phyloP scores from a whole-genome alignment of 2,797 vertebrate species.

The Australoheros facetus region DNA sequence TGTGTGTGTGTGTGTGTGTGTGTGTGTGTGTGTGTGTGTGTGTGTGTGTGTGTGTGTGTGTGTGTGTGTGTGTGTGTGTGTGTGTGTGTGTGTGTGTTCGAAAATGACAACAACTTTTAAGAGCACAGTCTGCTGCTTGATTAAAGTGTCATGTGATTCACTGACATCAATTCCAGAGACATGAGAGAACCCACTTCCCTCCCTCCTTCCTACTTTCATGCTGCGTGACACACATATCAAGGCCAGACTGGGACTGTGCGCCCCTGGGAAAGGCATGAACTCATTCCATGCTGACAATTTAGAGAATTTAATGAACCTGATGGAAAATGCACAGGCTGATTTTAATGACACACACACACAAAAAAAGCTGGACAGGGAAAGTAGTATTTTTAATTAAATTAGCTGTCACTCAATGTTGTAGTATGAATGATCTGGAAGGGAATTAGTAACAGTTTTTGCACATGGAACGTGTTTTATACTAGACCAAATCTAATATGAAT shows the following conservation, averaged over 20 bases:
- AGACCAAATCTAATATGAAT: no score
- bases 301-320: constrained; percentile 32
- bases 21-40: neutral
- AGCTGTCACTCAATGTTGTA: neutral
- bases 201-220: neutral
- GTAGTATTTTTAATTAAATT: neutral
- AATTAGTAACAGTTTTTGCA: neutral
- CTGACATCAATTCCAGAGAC: constrained; percentile 6
- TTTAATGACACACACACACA: neutral
- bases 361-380: neutral
- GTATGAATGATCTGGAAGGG: neutral
- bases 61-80: neutral
- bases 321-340: constrained; percentile 16
- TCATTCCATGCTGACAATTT: constrained; percentile 24
- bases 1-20: neutral
- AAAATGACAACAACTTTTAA: neutral
- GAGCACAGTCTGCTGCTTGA: neutral
- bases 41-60: neutral
- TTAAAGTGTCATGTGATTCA: constrained; percentile 26
- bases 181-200: neutral
- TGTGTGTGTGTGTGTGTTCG: neutral
- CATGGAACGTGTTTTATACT: neutral
- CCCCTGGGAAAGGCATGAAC: constrained; percentile 38
- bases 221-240: constrained; percentile 1
- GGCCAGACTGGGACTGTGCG: neutral